A percentile compares a stretch with the other conserved stretches of the same genome.
phyloP scores from a whole-genome alignment of 2,113 vertebrate genomes.

The Spermophilus dauricus region DNA sequence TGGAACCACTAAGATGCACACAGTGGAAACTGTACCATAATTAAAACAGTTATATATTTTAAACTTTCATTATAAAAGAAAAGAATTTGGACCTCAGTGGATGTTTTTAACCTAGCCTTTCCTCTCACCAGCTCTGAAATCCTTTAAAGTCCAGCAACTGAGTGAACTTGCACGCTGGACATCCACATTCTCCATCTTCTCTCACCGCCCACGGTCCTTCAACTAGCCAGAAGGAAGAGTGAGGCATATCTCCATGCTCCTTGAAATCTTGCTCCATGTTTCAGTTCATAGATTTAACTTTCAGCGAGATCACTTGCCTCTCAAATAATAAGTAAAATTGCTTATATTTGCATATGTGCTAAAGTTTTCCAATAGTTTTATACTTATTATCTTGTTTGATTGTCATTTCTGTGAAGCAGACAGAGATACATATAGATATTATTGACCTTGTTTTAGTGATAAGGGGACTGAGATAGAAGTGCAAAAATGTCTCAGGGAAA shows the following conservation, averaged over 20 bases:
- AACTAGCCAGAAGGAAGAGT: neutral
- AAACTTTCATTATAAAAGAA: neutral
- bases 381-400: neutral
- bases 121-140: neutral
- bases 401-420: neutral
- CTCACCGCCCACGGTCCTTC: neutral
- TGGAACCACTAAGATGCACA: neutral
- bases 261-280: neutral
- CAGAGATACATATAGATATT: neutral
- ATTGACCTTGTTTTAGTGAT: constrained; percentile 5
- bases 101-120: neutral
- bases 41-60: constrained; percentile 31
- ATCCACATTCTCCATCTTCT: neutral
- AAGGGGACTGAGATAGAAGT: neutral
- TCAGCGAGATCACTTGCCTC: neutral
- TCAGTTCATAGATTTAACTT: neutral
- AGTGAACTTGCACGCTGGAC: neutral
- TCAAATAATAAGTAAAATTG: constrained; percentile 57
- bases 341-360: constrained; percentile 33
- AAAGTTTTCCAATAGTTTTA: constrained; percentile 46
- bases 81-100: neutral
- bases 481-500: neutral
- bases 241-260: neutral
- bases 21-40: neutral
- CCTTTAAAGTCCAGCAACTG: neutral